phyloP scores from a whole-genome alignment of 2,888 invertebrate species.

The Hecatera dysodea region DNA sequence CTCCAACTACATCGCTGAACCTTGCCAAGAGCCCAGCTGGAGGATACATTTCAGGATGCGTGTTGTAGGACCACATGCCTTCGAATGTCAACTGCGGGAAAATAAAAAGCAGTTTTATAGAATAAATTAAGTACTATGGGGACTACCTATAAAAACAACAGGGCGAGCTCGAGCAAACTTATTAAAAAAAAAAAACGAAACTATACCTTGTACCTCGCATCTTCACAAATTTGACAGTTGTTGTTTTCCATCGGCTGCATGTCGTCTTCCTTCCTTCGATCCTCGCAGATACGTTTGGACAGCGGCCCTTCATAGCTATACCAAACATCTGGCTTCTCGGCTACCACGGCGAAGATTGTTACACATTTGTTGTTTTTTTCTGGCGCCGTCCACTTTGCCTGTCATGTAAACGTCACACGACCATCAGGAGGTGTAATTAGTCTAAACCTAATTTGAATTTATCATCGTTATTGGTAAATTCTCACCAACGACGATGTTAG shows the following conservation, averaged over 20 bases:
- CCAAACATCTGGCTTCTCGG: constrained; percentile 84
- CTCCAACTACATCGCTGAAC: constrained; percentile 87
- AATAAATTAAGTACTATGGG: background rate
- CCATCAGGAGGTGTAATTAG: background rate
- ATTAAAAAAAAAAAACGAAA: background rate
- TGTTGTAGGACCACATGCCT: constrained; percentile 85
- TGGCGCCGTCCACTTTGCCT: constrained; percentile 85
- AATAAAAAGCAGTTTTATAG: background rate
- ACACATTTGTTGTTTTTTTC: constrained; percentile 84
- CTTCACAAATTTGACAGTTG: constrained; percentile 82
- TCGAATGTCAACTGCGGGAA: constrained; percentile 80
- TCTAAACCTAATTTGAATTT: background rate
- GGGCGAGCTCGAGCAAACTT: background rate
- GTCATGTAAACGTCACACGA: background rate
- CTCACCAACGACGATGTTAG: too few relatives aligned
- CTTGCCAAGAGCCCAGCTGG: constrained; percentile 70
- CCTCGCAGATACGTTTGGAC: constrained; percentile 83
- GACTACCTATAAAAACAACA: background rate
- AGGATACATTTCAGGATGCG: constrained; percentile 82
- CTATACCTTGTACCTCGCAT: constrained; percentile 84
- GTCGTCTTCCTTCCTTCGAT: constrained; percentile 83
- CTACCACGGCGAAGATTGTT: constrained; percentile 83
- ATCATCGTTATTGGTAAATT: too few relatives aligned
- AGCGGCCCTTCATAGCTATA: constrained; percentile 83
- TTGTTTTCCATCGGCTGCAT: constrained; percentile 83